Evolutionary conservation across 2,113 vertebrate genomes (phyloP), one percentile per base, ranked within the genome.

Genomic region (Brachirus orientalis): DNA sequence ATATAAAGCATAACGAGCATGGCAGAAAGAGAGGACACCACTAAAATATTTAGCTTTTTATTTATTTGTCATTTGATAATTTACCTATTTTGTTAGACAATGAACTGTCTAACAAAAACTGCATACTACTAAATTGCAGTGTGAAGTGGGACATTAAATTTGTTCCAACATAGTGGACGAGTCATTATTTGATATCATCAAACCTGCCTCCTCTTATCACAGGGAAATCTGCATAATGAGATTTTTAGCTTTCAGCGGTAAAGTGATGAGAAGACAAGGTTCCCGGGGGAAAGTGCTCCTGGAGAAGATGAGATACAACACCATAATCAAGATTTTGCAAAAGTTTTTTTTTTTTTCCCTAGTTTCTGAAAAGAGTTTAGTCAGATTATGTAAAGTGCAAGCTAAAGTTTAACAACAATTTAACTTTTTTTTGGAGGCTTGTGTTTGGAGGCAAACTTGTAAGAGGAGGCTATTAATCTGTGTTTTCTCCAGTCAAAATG

Each of bases 401-500:
- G 13, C 54, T 2, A 1, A 56, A 33, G 11, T 51, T 63, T 35
- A 22, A 3, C 48, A 22, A 1, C 1, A 47, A 28, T 28, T 45
- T 40, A 20, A 61, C 16, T 44, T 43, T 9, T 1, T 44, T 43
- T 9, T 1, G 19, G 12, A 22, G 36, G 48, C 44, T 58, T 72
- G 56, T 66, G 20, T 63, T 77, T 72, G 41, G 2, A 51, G 13
- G 19, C 45, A 47, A 59, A 80, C 58, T 50, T 28, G 20, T 46
- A 45, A n/a, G 4, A 17, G 44, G 22, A 28, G 58, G 62, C 63
- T 76, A 84, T 90, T 86, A 69, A 88, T 87, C 86, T 74, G 61
- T 8, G 65, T 84, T 90, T 76, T 19, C 58, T 69, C 45, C 28
- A 13, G 70, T 69, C 58, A 69, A 40, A 62, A n/a, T 16, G 44